Evolutionary conservation across 2,888 invertebrate genomes (phyloP).

Genomic region (Ctenicera cuprea): DNA sequence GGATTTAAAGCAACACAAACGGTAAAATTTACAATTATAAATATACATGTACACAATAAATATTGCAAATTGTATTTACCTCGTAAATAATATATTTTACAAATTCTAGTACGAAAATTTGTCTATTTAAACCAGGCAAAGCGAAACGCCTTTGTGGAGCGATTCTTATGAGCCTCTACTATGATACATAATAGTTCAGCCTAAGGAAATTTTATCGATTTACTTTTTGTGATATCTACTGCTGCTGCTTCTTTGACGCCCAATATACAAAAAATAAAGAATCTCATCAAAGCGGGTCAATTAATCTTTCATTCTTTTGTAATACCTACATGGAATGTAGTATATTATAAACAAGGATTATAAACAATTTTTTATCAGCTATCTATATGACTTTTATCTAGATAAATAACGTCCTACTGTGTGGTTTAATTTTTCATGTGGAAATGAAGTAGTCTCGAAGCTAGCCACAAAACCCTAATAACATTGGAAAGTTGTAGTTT

Average conservation of each 20-base stretch:
- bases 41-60: no score
- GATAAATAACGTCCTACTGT: not conserved
- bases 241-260: conserved; percentile 21
- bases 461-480: not conserved
- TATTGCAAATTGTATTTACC: no score
- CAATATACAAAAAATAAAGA: conserved; percentile 7
- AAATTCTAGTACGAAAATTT: no score
- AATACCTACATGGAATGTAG: not conserved
- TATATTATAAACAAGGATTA: not conserved
- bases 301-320: conserved; percentile 16
- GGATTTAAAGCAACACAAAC: no score
- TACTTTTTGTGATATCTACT: conserved; percentile 33
- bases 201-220: conserved; percentile 37
- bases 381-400: not conserved
- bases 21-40: no score
- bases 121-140: no score
- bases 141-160: no score
- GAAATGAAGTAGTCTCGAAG: not conserved
- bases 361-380: conserved; percentile 12
- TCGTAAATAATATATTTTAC: no score
- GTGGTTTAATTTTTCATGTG: not conserved
- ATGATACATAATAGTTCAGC: conserved; percentile 19
- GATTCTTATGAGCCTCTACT: no score
- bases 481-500: conserved; percentile 4
- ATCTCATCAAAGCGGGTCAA: conserved; percentile 6